These are phyloP conservation scores for Rhinoptilus africanus DNA, from an alignment of 2,113 vertebrate species.

Conservation along the genomic window DNA sequence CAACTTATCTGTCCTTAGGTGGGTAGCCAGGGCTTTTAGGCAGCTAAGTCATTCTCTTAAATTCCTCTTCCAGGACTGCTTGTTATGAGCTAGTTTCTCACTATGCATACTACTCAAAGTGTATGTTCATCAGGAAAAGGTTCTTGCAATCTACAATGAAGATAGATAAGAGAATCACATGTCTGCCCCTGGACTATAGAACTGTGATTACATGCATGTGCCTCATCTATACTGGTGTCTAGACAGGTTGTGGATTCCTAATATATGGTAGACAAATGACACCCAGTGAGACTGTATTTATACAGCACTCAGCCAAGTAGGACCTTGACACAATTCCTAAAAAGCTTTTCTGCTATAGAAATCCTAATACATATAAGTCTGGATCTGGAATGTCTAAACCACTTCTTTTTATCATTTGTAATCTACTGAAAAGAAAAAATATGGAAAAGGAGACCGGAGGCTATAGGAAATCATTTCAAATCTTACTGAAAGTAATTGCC, in stretches of 20 bases:
- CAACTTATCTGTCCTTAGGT: neutral
- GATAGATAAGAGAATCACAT: neutral
- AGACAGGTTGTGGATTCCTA: neutral
- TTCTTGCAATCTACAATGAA: neutral
- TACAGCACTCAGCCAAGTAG: neutral
- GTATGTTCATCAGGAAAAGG: neutral
- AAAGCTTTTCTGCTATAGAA: neutral
- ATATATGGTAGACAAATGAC: neutral
- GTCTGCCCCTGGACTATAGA: neutral
- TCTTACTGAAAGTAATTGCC: neutral
- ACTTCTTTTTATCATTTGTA: neutral
- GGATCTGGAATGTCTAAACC: neutral
- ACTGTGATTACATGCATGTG: neutral
- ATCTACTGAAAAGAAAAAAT: conserved; percentile 1
- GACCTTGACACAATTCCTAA: neutral
- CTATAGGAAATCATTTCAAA: neutral
- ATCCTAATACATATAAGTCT: neutral
- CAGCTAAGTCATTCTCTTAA: neutral
- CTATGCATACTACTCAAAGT: neutral
- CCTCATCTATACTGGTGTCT: neutral
- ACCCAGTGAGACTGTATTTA: neutral
- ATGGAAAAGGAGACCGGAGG: neutral
- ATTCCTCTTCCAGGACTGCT: neutral
- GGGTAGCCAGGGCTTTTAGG: neutral
- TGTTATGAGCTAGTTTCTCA: neutral